Conservation (phyloP, 2,888 invertebrate species). For the Plutella xylostella region DNA sequence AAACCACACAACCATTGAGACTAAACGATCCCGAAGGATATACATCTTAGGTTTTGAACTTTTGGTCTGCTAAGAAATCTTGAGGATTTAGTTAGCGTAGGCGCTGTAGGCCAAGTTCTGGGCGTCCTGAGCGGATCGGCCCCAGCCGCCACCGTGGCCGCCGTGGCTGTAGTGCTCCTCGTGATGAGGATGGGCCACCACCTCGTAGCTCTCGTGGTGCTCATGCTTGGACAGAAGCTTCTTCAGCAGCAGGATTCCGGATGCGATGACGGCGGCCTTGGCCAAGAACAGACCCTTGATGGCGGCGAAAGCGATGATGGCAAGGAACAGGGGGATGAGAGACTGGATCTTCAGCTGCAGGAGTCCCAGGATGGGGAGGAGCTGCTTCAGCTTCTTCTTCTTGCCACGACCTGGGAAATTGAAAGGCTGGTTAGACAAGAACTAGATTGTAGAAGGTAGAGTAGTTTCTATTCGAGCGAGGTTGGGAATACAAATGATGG, state of each 20-base stretch:
- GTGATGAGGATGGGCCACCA: conserved; percentile 77
- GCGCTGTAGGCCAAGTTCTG: conserved; percentile 81
- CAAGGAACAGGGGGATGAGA: conserved; percentile 82
- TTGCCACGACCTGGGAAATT: conserved; percentile 76
- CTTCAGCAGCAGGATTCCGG: conserved; percentile 74
- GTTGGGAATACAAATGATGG: not conserved
- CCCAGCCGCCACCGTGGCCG: conserved; percentile 72
- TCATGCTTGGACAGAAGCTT: conserved; percentile 79
- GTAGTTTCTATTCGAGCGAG: not conserved
- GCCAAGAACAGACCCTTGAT: conserved; percentile 87
- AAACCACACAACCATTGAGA: conserved; percentile 35
- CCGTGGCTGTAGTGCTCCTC: conserved; percentile 69
- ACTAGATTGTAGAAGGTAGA: not conserved
- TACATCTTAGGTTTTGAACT: conserved; percentile 2
- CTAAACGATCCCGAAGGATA: conserved; percentile 23
- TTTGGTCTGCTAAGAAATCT: conserved; percentile 29
- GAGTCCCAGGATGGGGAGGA: conserved; percentile 79
- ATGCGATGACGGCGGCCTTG: conserved; percentile 84
- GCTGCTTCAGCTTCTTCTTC: conserved; percentile 82
- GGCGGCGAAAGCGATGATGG: conserved; percentile 79
- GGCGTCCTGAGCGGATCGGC: conserved; percentile 74
- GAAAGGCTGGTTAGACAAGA: not conserved
- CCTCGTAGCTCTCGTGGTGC: conserved; percentile 79
- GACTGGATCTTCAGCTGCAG: conserved; percentile 84
- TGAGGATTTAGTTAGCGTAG: conserved; percentile 61